phyloP scores from a whole-genome alignment of 2,888 invertebrate species.

The Drosophila prolongata region DNA sequence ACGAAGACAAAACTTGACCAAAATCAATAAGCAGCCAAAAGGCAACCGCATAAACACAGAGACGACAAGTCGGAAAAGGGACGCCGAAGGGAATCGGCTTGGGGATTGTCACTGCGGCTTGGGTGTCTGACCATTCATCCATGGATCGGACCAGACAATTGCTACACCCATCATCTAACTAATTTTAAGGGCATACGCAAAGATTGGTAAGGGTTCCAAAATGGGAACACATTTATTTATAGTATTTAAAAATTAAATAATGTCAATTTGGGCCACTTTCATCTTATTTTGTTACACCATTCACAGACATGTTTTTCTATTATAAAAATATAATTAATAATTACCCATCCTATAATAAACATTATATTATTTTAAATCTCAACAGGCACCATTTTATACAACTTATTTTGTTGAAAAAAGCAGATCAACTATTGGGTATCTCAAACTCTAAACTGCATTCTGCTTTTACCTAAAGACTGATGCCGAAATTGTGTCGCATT shows the following conservation, averaged over 20 bases:
- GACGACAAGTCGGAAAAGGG: conserved; percentile 2
- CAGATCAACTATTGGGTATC: neutral
- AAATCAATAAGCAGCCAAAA: conserved; percentile 77
- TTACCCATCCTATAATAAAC: too few relatives aligned
- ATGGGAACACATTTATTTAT: too few relatives aligned
- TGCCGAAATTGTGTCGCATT: conserved; percentile 64
- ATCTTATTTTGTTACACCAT: too few relatives aligned
- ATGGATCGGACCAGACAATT: conserved; percentile 50
- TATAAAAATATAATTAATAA: too few relatives aligned
- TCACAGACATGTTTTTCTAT: too few relatives aligned
- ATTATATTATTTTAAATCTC: too few relatives aligned
- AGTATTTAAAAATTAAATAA: too few relatives aligned
- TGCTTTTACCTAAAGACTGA: conserved; percentile 1
- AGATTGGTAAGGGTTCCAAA: too few relatives aligned
- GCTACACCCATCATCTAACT: conserved; percentile 11
- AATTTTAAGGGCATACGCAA: neutral
- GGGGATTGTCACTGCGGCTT: conserved; percentile 56
- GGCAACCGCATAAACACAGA: conserved; percentile 55
- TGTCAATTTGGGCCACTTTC: too few relatives aligned
- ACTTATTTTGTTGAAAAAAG: neutral
- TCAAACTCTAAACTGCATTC: neutral
- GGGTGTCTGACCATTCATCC: conserved; percentile 47
- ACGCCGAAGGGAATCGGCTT: conserved; percentile 24
- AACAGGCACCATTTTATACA: too few relatives aligned
- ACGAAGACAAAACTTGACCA: conserved; percentile 52